Evolutionary conservation across 2,888 invertebrate species (phyloP).

Genomic region (Drosophila rubida): DNA sequence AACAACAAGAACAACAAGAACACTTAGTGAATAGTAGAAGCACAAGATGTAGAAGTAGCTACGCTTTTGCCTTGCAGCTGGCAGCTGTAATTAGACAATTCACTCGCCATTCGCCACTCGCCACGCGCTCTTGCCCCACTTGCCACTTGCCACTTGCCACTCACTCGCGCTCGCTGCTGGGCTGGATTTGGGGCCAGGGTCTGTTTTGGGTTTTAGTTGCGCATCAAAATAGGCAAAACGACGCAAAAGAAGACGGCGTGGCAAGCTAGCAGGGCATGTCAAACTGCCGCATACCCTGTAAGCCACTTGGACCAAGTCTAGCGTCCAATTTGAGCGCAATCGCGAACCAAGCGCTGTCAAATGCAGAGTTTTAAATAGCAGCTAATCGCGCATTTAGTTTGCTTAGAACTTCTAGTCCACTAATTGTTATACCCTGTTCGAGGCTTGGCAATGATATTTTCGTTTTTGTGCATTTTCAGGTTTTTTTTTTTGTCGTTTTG

Average conservation of each 20-base stretch:
- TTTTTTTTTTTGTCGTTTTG: conserved; percentile 51
- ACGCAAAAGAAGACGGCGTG: not conserved
- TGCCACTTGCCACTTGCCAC: not conserved
- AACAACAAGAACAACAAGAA: conserved; percentile 31
- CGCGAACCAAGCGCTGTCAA: too few species aligned
- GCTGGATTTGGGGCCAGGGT: conserved; percentile 3
- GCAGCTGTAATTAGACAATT: conserved; percentile 80
- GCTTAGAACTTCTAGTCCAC: not conserved
- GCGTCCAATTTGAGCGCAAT: too few species aligned
- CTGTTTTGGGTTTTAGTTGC: conserved; percentile 67
- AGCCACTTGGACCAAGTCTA: too few species aligned
- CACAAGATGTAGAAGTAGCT: conserved; percentile 22
- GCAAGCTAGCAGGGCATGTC: not conserved
- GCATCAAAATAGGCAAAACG: conserved; percentile 47
- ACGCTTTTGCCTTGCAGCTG: conserved; percentile 60
- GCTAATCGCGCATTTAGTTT: not conserved
- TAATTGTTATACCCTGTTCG: not conserved
- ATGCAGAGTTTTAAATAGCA: not conserved
- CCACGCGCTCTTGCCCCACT: conserved; percentile 19
- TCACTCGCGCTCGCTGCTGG: conserved; percentile 8
- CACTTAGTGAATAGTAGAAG: conserved; percentile 12
- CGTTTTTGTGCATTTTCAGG: not conserved
- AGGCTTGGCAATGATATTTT: not conserved
- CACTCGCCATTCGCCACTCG: conserved; percentile 68
- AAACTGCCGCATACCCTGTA: not conserved